phyloP scores from a whole-genome alignment of 2,888 invertebrate genomes.

The Torymus auratus region DNA sequence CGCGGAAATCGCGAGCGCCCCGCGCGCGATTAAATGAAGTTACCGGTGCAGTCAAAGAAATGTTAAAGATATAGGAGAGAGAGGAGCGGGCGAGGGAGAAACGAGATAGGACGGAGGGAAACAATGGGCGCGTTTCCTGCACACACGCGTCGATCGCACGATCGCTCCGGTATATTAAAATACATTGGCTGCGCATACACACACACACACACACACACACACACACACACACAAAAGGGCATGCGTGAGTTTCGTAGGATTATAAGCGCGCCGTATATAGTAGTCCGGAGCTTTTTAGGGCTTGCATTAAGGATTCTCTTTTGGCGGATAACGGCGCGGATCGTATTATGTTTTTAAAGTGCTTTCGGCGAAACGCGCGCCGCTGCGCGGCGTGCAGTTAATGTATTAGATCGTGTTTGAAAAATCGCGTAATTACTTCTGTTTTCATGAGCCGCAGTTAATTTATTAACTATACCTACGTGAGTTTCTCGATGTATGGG shows the following conservation, averaged over 20 bases:
- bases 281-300: slow-evolving; percentile 31
- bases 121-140: slow-evolving; percentile 42
- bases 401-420: not conserved
- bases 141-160: too few relatives aligned
- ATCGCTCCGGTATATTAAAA: slow-evolving; percentile 26
- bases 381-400: not conserved
- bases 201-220: not conserved
- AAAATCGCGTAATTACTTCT: not conserved
- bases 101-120: slow-evolving; percentile 18
- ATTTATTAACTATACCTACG: too few relatives aligned
- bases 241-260: slow-evolving; percentile 25
- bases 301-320: slow-evolving; percentile 43
- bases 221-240: slow-evolving; percentile 28
- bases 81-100: slow-evolving; percentile 8
- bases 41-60: slow-evolving; percentile 57
- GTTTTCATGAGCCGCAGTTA: too few relatives aligned
- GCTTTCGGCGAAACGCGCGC: not conserved
- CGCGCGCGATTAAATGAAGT: slow-evolving; percentile 56
- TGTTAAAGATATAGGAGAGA: slow-evolving; percentile 42
- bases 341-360: slow-evolving; percentile 32
- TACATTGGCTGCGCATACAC: not conserved
- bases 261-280: not conserved
- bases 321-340: slow-evolving; percentile 7
- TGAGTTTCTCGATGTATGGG: too few relatives aligned
- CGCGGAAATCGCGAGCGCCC: slow-evolving; percentile 50